A percentile compares a stretch with the other conserved stretches of the same genome.
Conservation (phyloP, 2,888 invertebrate genomes). For the Cataglyphis altisquamis region DNA sequence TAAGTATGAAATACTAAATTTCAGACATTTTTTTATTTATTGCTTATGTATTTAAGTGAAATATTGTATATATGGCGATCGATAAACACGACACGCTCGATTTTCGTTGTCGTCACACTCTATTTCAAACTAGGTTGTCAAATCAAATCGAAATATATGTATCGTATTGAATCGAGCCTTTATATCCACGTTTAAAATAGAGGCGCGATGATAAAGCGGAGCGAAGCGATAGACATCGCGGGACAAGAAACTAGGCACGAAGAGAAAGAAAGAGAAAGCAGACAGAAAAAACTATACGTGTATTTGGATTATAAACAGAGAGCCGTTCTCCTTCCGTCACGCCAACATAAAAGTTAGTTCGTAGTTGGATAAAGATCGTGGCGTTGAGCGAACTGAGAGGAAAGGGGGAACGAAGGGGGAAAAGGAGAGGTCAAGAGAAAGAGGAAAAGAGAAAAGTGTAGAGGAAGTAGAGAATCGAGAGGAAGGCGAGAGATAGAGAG, state of each 20-base stretch:
- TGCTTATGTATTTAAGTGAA: neutral
- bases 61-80: neutral
- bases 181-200: conserved; percentile 21
- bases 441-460: conserved; percentile 7
- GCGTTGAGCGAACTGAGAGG: conserved; percentile 21
- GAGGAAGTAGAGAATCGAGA: conserved; percentile 7
- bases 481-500: conserved; percentile 9
- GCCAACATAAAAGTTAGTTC: conserved; percentile 60
- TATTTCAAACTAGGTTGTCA: neutral
- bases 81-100: neutral
- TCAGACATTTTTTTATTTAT: conserved; percentile 11
- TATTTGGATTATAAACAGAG: conserved; percentile 61
- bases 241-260: conserved; percentile 17
- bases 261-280: conserved; percentile 11
- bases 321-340: conserved; percentile 42
- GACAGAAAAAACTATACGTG: conserved; percentile 40
- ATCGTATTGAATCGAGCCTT: neutral
- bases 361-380: conserved; percentile 55
- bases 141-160: conserved; percentile 2
- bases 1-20: neutral
- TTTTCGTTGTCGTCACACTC: neutral
- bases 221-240: conserved; percentile 21
- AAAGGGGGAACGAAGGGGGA: conserved; percentile 8
- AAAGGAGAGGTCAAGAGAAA: conserved; percentile 31
- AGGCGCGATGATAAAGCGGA: neutral